Evolutionary conservation across 92 coral and sea anemone genomes (phyloP), one percentile per base, ranked within the genome.

Genomic region (Actinernus sp.): DNA sequence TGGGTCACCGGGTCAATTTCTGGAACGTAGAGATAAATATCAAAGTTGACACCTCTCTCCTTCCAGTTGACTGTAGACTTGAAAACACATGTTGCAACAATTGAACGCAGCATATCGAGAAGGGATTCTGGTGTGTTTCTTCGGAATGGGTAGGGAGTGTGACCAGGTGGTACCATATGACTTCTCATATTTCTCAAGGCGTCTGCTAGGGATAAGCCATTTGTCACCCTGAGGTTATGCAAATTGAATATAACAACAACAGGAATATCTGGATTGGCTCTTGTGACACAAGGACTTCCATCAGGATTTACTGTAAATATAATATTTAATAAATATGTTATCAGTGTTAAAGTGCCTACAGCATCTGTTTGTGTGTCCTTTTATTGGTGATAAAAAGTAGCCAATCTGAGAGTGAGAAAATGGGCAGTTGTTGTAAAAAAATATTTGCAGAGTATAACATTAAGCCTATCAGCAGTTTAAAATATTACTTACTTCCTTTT

Each of bases 111-210:
- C 78, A 64, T 66, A 34, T 82, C 80, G n/a, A 78, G 64, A 29
- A 51, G 37, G 5, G 69, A 55, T 40, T 84, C 81, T 7, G 59
- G 67, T 0, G 65, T 75, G 39, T 83, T 45, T 29, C 58, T 22
- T 21, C 64, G 20, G 79, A 74, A 83, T 13, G 90, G 74, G 25
- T 59, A 53, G n/a, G 90, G 84, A 3, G 84, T 51, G 34, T 84
- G 33, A 11, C 90, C 80, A 48, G 9, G 4, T 18, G 85, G 90
- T 25, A 62, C 74, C 48, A 84, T 20, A 1, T 30, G 49, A 6
- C 83, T 55, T 31, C 70, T 50, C 2, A 83, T 67, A 21, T 61
- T 58, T 18, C 27, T 37, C 51, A 75, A 36, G 37, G 84, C 77
- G 59, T 66, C 76, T 38, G 29, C 65, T 18, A 68, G 48, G 4